Evolutionary conservation across 2,797 vertebrate species (phyloP).

Genomic region (Melanotaenia boesemani): DNA sequence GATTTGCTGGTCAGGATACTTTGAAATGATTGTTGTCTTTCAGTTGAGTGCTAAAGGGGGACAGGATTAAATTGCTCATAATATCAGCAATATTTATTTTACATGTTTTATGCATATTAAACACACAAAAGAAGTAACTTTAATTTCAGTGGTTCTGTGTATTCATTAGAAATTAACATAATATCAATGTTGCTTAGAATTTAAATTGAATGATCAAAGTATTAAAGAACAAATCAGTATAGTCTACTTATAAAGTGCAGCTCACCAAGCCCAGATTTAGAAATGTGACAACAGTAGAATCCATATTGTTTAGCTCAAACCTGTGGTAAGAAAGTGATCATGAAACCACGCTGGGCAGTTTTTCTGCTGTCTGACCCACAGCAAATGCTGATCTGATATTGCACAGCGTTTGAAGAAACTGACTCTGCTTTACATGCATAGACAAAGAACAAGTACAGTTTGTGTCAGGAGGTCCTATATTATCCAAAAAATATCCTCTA

Average conservation of each 20-base stretch:
- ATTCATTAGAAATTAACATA: conserved; percentile 62
- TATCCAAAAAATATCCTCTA: conserved; percentile 64
- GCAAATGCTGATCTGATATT: conserved; percentile 39
- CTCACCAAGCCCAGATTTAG: conserved; percentile 54
- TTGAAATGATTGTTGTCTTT: background rate
- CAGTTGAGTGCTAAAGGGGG: conserved; percentile 14
- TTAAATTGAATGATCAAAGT: conserved; percentile 63
- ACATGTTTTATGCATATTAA: conserved; percentile 69
- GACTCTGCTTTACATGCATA: conserved; percentile 72
- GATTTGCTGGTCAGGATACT: background rate
- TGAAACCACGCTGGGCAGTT: conserved; percentile 16
- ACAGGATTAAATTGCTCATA: conserved; percentile 49
- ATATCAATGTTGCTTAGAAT: conserved; percentile 61
- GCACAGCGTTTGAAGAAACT: conserved; percentile 32
- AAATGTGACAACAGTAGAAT: conserved; percentile 50
- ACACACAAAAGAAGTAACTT: conserved; percentile 67
- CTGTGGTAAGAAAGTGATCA: conserved; percentile 42
- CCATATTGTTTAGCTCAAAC: conserved; percentile 30
- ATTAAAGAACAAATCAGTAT: conserved; percentile 66
- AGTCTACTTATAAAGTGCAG: conserved; percentile 77
- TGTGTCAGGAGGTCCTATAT: conserved; percentile 65
- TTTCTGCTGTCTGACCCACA: conserved; percentile 22
- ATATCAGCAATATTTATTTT: conserved; percentile 76
- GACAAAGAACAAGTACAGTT: conserved; percentile 65
- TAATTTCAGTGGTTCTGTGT: conserved; percentile 59